Evolutionary conservation across 2,888 invertebrate species (phyloP).

Genomic region (Petrolisthes cinctipes): DNA sequence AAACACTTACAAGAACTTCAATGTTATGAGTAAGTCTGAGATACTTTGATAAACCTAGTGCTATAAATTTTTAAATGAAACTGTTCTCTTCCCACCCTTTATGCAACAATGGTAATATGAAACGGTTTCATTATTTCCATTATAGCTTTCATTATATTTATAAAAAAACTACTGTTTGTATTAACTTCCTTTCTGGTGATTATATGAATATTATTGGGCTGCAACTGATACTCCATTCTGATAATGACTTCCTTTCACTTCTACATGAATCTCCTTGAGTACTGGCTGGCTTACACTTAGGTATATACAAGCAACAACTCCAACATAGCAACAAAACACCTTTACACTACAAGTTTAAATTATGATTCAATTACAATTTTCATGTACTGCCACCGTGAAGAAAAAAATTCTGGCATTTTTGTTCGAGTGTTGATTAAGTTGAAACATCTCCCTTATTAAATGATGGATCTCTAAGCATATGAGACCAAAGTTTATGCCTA

Average conservation of each 20-base stretch:
- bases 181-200: slow-evolving; percentile 38
- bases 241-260: slow-evolving; percentile 34
- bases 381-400: slow-evolving; percentile 29
- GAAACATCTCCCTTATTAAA: slow-evolving; percentile 30
- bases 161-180: slow-evolving; percentile 29
- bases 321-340: slow-evolving; percentile 49
- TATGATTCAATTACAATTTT: slow-evolving; percentile 36
- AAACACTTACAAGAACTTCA: neutral
- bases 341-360: slow-evolving; percentile 37
- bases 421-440: slow-evolving; percentile 34
- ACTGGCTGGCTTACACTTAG: slow-evolving; percentile 54
- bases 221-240: slow-evolving; percentile 35
- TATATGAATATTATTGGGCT: slow-evolving; percentile 33
- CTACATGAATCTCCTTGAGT: slow-evolving; percentile 37
- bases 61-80: neutral
- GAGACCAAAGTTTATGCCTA: slow-evolving; percentile 25
- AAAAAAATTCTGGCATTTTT: slow-evolving; percentile 28
- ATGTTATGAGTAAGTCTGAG: neutral
- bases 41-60: neutral
- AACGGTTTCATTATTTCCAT: slow-evolving; percentile 37
- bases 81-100: slow-evolving; percentile 47
- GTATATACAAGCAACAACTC: slow-evolving; percentile 55
- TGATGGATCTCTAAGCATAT: slow-evolving; percentile 17
- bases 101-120: slow-evolving; percentile 50
- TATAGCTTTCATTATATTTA: slow-evolving; percentile 37